Evolutionary conservation across 2,797 vertebrate genomes (phyloP).

Genomic region (Xenopus petersii): DNA sequence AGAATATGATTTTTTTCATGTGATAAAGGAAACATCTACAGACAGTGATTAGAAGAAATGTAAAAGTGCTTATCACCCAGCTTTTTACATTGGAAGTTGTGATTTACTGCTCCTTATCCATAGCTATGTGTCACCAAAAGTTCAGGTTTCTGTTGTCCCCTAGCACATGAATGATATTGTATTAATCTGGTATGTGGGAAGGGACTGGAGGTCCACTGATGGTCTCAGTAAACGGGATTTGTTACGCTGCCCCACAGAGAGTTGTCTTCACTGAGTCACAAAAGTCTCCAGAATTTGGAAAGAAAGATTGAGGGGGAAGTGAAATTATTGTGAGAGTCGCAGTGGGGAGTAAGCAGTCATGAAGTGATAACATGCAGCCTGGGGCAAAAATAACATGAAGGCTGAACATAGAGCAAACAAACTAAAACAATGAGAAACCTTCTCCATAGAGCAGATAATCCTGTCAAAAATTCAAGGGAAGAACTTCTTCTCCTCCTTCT

Average conservation of each 20-base stretch:
- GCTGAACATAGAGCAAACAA: background rate
- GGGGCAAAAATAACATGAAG: background rate
- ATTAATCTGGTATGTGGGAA: slow-evolving; percentile 1
- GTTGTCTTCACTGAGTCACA: slow-evolving; percentile 53
- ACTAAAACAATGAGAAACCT: background rate
- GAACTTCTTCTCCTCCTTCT: no score
- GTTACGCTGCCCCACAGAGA: slow-evolving; percentile 64
- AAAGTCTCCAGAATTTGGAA: slow-evolving; percentile 52
- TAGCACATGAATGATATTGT: background rate
- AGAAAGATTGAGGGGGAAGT: slow-evolving; percentile 6
- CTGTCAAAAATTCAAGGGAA: no score
- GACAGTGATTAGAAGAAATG: no score
- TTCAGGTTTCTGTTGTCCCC: background rate
- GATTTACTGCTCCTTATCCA: no score
- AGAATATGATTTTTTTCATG: no score
- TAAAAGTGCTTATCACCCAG: no score
- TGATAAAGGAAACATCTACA: no score
- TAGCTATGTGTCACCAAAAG: background rate
- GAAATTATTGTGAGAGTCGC: slow-evolving; percentile 12
- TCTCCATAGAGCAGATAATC: no score
- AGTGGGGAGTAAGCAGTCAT: background rate
- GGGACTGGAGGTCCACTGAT: slow-evolving; percentile 38
- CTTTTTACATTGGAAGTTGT: no score
- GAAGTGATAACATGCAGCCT: background rate
- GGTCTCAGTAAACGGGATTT: slow-evolving; percentile 65